Base-by-base conservation (phyloP, 2,888 invertebrate genomes). In the Conchocele bisecta region DNA sequence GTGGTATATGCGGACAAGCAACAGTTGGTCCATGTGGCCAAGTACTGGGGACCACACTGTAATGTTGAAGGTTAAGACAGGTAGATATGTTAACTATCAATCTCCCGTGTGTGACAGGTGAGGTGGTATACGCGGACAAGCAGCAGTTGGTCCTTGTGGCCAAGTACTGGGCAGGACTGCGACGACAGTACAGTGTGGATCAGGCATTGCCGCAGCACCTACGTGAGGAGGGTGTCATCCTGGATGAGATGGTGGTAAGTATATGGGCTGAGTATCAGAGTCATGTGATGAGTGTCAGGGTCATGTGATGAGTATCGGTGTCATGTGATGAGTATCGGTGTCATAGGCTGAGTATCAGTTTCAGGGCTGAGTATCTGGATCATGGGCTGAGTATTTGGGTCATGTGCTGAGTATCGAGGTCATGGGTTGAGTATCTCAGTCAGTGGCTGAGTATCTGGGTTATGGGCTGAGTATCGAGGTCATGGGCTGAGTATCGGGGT, bases 141-240 rank as follows among this genome's bases (percentile, higher is more conserved):
- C 54, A 64, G 0, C 79, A 81, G 51, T 64, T 88, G 15, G 53
- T 63, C 20, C 51, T 46, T 7, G 81, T 86, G 3, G 83, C 79
- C 0, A 33, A 66, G 26, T 60, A 78, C 26, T 86, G 83, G 82
- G 69, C 53, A 11, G 54, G 63, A 3, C 28, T 80, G 9, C 79
- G 81, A 39, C 64, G 72, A 11, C 73, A 79, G 17, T 81, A 72
- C 48, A 53, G 66, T 44, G 59, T 41, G 6, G 76, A 75, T 24
- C 71, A 74, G 2, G 59, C 31, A 13, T 67, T 82, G 22, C 72
- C 74, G 9, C 69, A 73, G 35, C 81, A 83, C 44, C 68, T 70
- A 20, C 63, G 84, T 28, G 87, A 87, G 54, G 87, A 87, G 54
- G 87, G 87, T 1, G 84, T 86, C 53, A 86, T 87, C 9, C 73